Evolutionary conservation across 2,113 vertebrate genomes (phyloP).

Genomic region (Corvus hawaiiensis): DNA sequence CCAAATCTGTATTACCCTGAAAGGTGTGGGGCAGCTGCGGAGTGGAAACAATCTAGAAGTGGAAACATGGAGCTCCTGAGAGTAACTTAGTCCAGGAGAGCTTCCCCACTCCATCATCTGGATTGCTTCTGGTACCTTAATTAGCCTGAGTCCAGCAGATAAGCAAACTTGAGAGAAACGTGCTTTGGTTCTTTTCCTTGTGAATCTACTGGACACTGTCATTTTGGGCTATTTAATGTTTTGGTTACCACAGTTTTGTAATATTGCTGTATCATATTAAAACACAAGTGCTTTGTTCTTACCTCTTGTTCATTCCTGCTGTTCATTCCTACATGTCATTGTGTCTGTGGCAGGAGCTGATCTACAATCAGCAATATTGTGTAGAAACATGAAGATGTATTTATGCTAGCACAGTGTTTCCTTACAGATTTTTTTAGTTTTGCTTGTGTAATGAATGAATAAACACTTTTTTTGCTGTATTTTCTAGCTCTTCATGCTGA

Average conservation of each 20-base stretch:
- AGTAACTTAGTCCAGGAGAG: not conserved
- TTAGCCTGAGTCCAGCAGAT: not conserved
- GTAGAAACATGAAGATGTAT: not conserved
- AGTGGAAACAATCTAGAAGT: not conserved
- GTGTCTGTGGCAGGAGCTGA: not conserved
- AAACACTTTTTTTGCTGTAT: not conserved
- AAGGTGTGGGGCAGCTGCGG: not conserved
- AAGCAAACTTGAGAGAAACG: not conserved
- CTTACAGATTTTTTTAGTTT: not conserved
- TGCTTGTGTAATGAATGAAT: not conserved
- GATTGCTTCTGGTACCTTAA: not conserved
- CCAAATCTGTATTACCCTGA: not conserved
- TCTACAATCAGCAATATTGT: not conserved
- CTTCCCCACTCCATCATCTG: not conserved
- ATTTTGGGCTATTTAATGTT: not conserved
- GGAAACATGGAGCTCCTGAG: not conserved
- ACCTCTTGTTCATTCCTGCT: not conserved
- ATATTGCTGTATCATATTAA: not conserved
- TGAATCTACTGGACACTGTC: not conserved
- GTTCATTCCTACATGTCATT: not conserved
- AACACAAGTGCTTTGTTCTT: not conserved
- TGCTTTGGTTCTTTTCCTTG: not conserved
- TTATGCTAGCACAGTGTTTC: not conserved
- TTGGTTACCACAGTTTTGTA: not conserved
- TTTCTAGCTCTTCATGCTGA: not conserved